phyloP scores from a whole-genome alignment of 2,888 invertebrate species.

The Drosophila nr. medialis region DNA sequence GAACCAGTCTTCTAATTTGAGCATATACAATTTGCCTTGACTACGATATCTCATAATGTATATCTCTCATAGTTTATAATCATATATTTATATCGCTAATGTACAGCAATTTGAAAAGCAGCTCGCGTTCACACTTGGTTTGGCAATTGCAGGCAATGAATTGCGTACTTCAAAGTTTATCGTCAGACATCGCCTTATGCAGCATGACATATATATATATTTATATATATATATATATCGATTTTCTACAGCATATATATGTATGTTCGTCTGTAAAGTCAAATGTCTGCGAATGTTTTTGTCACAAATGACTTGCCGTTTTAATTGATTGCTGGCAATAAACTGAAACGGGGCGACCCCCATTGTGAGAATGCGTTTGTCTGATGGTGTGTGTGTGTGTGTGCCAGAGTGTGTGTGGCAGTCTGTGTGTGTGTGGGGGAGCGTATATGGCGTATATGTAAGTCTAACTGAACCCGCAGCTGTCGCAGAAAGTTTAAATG shows the following conservation, averaged over 20 bases:
- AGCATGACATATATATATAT: conserved; percentile 48
- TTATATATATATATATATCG: conserved; percentile 16
- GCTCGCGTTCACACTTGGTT: conserved; percentile 16
- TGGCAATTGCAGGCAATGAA: conserved; percentile 39
- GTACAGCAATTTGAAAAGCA: background rate
- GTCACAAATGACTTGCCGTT: conserved; percentile 80
- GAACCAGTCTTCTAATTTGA: background rate
- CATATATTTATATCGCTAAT: conserved; percentile 1
- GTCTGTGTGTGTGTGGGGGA: conserved; percentile 14
- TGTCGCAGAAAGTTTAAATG: conserved; percentile 75
- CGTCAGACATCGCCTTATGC: conserved; percentile 10
- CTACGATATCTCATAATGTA: background rate
- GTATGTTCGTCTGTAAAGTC: conserved; percentile 51
- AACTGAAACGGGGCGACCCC: conserved; percentile 70
- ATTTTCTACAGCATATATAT: conserved; percentile 16
- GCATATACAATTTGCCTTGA: background rate
- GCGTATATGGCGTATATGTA: conserved; percentile 6
- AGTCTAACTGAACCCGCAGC: conserved; percentile 48
- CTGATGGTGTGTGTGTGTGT: conserved; percentile 3
- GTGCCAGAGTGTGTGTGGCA: conserved; percentile 15
- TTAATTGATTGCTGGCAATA: conserved; percentile 79
- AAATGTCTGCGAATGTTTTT: conserved; percentile 79
- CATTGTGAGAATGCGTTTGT: conserved; percentile 28
- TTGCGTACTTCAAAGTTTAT: conserved; percentile 28
- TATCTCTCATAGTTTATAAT: background rate